phyloP scores from a whole-genome alignment of 1,140 invertebrate genomes.

The Stegodyphus dumicola region DNA sequence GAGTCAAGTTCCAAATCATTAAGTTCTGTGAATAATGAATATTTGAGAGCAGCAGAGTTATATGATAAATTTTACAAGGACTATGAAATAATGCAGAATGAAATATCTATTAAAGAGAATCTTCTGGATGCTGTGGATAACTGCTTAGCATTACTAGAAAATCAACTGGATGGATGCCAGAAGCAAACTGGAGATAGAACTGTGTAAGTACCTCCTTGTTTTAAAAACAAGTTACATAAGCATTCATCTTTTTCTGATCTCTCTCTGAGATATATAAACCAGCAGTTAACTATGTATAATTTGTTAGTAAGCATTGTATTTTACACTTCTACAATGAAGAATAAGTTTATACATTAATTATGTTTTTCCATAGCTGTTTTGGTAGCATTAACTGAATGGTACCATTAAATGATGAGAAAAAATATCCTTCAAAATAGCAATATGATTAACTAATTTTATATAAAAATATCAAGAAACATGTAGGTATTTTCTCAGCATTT shows the following conservation, averaged over 20 bases:
- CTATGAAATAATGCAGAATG: constrained; percentile 76
- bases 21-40: constrained; percentile 80
- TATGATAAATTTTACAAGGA: constrained; percentile 81
- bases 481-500: too few species aligned
- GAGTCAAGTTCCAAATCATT: constrained; percentile 68
- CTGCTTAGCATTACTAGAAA: constrained; percentile 87
- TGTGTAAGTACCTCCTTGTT: constrained; percentile 25
- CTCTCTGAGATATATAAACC: not conserved
- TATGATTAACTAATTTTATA: too few species aligned
- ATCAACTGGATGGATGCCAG: constrained; percentile 73
- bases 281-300: not conserved
- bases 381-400: too few species aligned
- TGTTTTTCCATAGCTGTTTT: too few species aligned
- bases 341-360: too few species aligned
- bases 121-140: constrained; percentile 87
- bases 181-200: constrained; percentile 17
- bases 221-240: not conserved
- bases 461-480: too few species aligned
- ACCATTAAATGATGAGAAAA: too few species aligned
- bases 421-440: too few species aligned
- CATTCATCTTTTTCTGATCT: not conserved
- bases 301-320: too few species aligned
- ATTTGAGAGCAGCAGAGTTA: constrained; percentile 77
- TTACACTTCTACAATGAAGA: too few species aligned
- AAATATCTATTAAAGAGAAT: constrained; percentile 83